Conservation (phyloP, 2,797 vertebrate genomes). For the Microhierax caerulescens region DNA sequence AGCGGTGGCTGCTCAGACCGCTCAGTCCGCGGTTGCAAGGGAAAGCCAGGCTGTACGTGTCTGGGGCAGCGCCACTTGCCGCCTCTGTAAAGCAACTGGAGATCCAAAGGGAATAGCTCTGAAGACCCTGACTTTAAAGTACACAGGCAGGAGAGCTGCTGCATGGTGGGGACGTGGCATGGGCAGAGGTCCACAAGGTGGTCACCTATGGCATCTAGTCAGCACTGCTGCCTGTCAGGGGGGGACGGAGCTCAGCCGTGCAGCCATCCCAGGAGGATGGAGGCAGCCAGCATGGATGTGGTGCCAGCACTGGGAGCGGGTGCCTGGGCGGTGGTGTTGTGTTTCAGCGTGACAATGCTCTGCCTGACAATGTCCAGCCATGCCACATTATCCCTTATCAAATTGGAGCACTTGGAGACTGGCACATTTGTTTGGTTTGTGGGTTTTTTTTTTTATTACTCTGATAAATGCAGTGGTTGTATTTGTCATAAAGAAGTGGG, state of each 20-base stretch:
- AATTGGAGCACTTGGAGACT: neutral
- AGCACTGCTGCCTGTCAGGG: fast-evolving
- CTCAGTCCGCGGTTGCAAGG: neutral
- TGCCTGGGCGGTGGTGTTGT: neutral
- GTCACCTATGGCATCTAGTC: neutral
- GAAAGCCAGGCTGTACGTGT: fast-evolving
- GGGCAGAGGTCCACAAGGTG: neutral
- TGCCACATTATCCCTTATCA: neutral
- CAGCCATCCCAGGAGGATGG: fast-evolving
- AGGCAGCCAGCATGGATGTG: fast-evolving
- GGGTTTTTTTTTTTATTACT: neutral
- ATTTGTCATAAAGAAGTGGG: neutral
- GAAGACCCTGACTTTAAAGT: neutral
- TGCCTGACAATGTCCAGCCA: neutral
- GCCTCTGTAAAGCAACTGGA: neutral
- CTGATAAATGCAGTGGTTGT: neutral
- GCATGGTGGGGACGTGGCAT: fast-evolving
- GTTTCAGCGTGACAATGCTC: neutral
- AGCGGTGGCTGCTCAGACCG: neutral
- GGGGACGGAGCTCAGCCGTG: fast-evolving
- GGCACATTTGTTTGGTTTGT: neutral
- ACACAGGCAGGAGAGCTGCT: neutral
- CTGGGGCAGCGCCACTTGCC: neutral
- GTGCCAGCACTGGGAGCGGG: neutral
- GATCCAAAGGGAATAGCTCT: neutral